Evolutionary conservation across 2,797 vertebrate genomes (phyloP).

Genomic region (Lophotriccus pileatus): DNA sequence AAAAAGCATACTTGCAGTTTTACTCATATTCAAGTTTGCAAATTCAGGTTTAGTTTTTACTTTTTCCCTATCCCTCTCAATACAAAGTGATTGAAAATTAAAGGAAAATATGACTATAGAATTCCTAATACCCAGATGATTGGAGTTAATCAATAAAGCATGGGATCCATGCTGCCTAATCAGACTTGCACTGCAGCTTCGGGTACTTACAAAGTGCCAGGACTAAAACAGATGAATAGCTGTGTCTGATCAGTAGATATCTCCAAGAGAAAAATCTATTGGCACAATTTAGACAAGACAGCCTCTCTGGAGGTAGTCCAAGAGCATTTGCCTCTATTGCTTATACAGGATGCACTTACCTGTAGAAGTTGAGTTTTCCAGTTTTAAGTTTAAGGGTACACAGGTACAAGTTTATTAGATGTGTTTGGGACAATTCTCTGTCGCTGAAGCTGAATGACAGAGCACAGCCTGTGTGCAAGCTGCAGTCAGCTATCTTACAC

Average conservation of each 20-base stretch:
- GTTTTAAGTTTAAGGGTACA: not conserved
- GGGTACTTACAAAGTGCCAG: not conserved
- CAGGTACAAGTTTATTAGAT: not conserved
- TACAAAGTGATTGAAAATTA: not conserved
- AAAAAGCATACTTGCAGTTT: not conserved
- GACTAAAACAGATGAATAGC: not conserved
- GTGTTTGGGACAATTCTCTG: not conserved
- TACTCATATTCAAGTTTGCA: not conserved
- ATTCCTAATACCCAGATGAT: not conserved
- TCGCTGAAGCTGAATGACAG: not conserved
- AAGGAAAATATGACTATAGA: not conserved
- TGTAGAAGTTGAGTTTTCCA: not conserved
- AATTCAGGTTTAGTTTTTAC: not conserved
- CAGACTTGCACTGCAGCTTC: not conserved
- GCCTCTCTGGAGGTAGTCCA: not conserved
- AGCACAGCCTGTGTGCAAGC: not conserved
- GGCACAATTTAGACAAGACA: not conserved
- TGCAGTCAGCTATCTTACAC: not conserved
- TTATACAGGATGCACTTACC: not conserved
- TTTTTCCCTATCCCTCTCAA: not conserved
- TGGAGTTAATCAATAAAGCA: not conserved
- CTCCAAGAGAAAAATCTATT: not conserved
- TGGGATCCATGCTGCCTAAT: rapidly evolving
- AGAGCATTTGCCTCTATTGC: not conserved
- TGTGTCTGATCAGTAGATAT: not conserved